phyloP scores from a whole-genome alignment of 2,113 vertebrate genomes.

The Vanacampus margaritifer region DNA sequence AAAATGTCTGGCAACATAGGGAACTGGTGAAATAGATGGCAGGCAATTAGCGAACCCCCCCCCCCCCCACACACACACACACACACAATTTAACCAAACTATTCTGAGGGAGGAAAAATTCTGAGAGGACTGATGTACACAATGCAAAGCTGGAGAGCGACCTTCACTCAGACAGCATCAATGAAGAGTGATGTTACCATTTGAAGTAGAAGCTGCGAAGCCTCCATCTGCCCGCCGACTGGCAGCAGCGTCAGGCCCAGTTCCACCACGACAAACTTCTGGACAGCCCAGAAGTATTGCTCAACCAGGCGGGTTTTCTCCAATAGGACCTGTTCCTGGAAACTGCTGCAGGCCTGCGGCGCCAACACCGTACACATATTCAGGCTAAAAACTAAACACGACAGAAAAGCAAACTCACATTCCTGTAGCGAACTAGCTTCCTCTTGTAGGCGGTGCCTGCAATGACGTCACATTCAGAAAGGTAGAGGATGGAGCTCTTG shows the following conservation, averaged over 20 bases:
- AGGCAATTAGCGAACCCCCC: too few relatives aligned
- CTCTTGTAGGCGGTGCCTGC: conserved; percentile 82
- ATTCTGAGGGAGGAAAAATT: too few relatives aligned
- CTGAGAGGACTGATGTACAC: too few relatives aligned
- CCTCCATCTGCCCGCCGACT: conserved; percentile 78
- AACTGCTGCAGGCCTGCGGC: conserved; percentile 68
- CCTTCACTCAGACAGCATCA: background rate
- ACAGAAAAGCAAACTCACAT: conserved; percentile 72
- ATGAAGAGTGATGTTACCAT: conserved; percentile 39
- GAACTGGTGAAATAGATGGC: too few relatives aligned
- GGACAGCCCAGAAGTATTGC: conserved; percentile 83
- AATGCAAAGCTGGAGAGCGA: background rate
- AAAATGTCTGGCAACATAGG: too few relatives aligned
- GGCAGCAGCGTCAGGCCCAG: conserved; percentile 87
- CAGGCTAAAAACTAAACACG: background rate
- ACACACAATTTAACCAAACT: too few relatives aligned
- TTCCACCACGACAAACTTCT: conserved; percentile 86
- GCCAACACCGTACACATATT: background rate
- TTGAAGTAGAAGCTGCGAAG: conserved; percentile 82
- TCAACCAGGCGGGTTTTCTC: conserved; percentile 82
- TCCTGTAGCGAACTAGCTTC: conserved; percentile 84
- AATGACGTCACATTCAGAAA: conserved; percentile 87
- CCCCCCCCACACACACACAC: too few relatives aligned
- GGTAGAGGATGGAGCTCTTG: conserved; percentile 80
- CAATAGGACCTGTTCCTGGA: conserved; percentile 79